These are phyloP conservation scores for Trigoniulus corallinus DNA, from an alignment of 1,140 invertebrate species.

Conservation along the genomic window DNA sequence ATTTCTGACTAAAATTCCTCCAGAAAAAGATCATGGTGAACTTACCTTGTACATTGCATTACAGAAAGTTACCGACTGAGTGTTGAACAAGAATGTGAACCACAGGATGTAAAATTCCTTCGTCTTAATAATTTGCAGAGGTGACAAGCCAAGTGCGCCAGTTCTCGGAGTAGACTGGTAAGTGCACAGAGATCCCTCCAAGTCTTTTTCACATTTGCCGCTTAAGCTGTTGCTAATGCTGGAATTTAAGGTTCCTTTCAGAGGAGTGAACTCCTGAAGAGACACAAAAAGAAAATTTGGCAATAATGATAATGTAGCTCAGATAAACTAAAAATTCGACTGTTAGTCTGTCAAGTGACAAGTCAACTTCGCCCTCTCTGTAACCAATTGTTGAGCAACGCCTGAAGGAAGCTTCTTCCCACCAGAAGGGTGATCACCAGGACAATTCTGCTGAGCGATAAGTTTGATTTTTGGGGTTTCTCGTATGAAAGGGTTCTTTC, in stretches of 20 bases:
- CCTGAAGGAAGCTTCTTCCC: too few species aligned
- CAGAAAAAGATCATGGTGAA: neutral
- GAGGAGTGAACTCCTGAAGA: neutral
- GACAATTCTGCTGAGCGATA: too few species aligned
- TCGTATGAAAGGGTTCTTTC: too few species aligned
- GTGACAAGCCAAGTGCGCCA: conserved; percentile 4
- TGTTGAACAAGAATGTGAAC: conserved; percentile 27
- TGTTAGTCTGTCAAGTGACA: too few species aligned
- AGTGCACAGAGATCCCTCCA: neutral
- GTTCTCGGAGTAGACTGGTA: neutral
- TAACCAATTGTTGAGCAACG: too few species aligned
- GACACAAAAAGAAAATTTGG: neutral
- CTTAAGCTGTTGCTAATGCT: neutral
- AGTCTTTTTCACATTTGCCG: neutral
- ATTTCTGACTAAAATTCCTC: neutral
- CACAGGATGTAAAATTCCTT: conserved; percentile 22
- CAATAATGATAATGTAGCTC: too few species aligned
- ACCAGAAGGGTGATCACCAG: too few species aligned
- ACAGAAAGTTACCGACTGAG: conserved; percentile 25
- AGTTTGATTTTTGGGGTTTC: too few species aligned
- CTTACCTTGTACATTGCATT: conserved; percentile 29
- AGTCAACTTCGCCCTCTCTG: too few species aligned
- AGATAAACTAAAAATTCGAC: too few species aligned
- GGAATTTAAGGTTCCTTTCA: neutral
- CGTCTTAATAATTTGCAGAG: conserved; percentile 15